Percentiles rank a stretch among this genome's conserved stretches.
phyloP scores from a whole-genome alignment of 2,113 vertebrate genomes.

The Stegostoma tigrinum region DNA sequence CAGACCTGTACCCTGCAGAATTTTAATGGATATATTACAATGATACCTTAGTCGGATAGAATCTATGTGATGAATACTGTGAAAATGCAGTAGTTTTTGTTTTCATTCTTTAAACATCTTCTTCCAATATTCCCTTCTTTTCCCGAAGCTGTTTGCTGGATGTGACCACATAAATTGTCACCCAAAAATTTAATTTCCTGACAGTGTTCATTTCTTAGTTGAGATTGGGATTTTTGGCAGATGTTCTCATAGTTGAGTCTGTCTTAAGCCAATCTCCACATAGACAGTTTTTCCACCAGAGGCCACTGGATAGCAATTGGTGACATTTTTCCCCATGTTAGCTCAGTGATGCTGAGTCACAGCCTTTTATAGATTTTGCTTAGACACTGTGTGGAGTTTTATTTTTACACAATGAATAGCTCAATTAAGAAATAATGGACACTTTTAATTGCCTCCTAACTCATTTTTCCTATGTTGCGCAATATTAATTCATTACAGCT shows the following conservation, averaged over 20 bases:
- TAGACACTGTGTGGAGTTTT: neutral
- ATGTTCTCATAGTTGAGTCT: neutral
- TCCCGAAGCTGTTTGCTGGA: neutral
- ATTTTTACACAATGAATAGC: neutral
- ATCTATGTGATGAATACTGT: neutral
- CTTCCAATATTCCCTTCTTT: neutral
- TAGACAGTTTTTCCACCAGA: neutral
- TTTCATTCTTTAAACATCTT: neutral
- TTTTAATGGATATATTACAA: neutral
- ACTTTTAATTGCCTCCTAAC: neutral
- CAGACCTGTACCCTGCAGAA: neutral
- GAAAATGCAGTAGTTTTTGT: neutral
- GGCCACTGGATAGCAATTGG: neutral
- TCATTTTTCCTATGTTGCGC: neutral
- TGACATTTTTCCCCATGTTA: neutral
- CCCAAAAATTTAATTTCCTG: neutral
- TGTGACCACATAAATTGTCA: neutral
- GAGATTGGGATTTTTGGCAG: constrained; percentile 1
- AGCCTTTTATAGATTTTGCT: neutral
- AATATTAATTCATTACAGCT: neutral
- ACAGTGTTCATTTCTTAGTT: neutral
- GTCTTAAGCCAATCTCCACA: neutral
- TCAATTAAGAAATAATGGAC: neutral
- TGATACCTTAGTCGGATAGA: neutral
- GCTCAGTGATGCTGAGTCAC: neutral